Base-by-base conservation (phyloP, 2,888 invertebrate species). In the Caenorhabditis macrosperma region DNA sequence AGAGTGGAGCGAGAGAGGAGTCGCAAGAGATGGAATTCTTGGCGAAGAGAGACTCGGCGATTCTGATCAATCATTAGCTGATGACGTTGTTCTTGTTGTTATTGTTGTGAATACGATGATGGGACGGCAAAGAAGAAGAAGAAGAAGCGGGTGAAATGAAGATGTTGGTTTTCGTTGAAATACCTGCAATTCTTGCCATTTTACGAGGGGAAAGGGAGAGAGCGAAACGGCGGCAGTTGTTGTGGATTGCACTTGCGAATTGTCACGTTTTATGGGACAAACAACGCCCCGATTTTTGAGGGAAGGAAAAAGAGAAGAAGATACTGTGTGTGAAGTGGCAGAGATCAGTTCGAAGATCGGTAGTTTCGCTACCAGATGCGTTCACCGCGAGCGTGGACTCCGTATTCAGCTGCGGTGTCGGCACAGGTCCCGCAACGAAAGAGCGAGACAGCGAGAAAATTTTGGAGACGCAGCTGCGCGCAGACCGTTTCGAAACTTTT, bases 201-300 rank as follows among this genome's bases (percentile, higher is more conserved):
- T 72, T 72, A 63, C 63, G 61, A 61, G 26, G 22, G 41, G n/a
- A 24, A 22, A 17, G 28, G n/a, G 15, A 50, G 50, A 2, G 30
- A 9, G 20, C 24, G 35, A 41, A 55, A 24, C 10, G 35, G n/a
- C 3, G 41, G n/a, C 74, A 64, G 74, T 74, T 74, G 74, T 64
- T 54, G 30, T 44, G 55, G 22, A 60, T 60, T 74, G 74, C 64
- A 74, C 74, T 74, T 74, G 74, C 64, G 64, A 50, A 74, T 74
- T 46, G 64, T 64, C 74, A 74, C 74, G 74, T 74, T 74, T 72
- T 74, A 64, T 64, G 64, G 50, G 74, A 74, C 64, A 74, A 64
- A 74, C 68, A 74, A 74, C 28, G 33, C 28, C 15, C 15, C 3
- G 50, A 22, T 28, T 50, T 60, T 30, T 52, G 22, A 15, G 33